Base-by-base conservation (phyloP, 2,888 invertebrate species). In the Amiota minor region DNA sequence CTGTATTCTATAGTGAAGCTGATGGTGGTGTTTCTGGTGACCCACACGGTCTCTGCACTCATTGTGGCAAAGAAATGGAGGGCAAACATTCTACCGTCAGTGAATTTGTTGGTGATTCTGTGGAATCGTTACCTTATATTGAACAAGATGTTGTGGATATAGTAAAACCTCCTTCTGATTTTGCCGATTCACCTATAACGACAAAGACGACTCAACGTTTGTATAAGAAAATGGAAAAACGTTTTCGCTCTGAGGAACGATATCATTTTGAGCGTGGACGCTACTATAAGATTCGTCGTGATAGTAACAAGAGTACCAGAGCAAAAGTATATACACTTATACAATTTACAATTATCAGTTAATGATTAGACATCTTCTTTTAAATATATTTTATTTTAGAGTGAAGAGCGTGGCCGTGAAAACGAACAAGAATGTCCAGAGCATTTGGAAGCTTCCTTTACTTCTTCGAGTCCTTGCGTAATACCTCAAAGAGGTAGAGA, bases 141-240 rank as follows among this genome's bases (percentile, higher is more conserved):
- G 89, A 90, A 56, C 92, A 92, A 49, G 89, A 88, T 74, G 35
- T 35, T 35, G 85, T 84, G 76, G 95, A 95, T 83, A 96, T 96
- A 80, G 96, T 96, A 1, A 95, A 96, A 84, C 96, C 96, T 0
- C 96, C 96, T 1, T 96, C 95, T 16, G 96, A 96, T 61, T 97
- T 96, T 87, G 96, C 95, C 9, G 96, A 97, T 88, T 96, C 96
- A 0, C 96, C 96, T 8, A 91, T 92, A 83, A 91, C 91, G 73
- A 93, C 91, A 65, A 89, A 89, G 73, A 89, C 89, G 46, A 89
- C 89, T 0, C 90, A 90, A 74, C 91, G 93, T 45, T 89, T 95
- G 45, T 95, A 95, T 87, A 96, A 94, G 89, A 96, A 94, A 89
- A 92, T 93, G 85, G 95, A 94, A 84, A 95, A 94, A 84, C 91